Base-by-base conservation (phyloP, 2,888 invertebrate species). In the Trissolcus japonicus region DNA sequence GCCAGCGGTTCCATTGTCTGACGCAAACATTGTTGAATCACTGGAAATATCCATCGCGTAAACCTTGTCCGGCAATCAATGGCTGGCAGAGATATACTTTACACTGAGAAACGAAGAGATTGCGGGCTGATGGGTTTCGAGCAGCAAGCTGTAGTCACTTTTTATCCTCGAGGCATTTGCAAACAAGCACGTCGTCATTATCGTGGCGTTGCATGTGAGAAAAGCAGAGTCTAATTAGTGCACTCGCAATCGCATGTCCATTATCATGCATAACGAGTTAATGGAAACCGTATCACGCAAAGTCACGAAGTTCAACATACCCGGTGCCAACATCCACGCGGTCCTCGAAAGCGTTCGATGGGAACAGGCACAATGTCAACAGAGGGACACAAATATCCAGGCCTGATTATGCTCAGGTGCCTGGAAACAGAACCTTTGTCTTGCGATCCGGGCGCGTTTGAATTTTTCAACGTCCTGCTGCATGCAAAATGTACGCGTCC, bases 231-330 rank as follows among this genome's bases (percentile, higher is more conserved):
- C 81, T 85, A 85, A 86, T 86, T 84, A 84, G 83, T 82, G 79
- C 80, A 81, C 79, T 79, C 75, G 79, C 80, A 81, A 81, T 83
- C 82, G 84, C 84, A 84, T 82, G 83, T 82, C 81, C 80, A 83
- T 84, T 85, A 86, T 86, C 85, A 82, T 80, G 81, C 79, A 80
- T 75, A 84, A 84, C 84, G 82, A 84, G 85, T 85, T 84, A 80
- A 79, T 79, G 80, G 80, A 14, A 79, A 76, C 80, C 72, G 67
- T 72, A 81, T 76, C 82, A 83, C 82, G 82, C 81, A 56, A 82
- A 66, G 69, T 69, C 69, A 75, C 69, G 63, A 76, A 79, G 69
- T 77, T 75, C 54, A 76, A 76, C 76, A 63, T 41, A 61, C 55
- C 61, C 59, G 57, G 59, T 68, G 75, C 72, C 74, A 74, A 73